These are phyloP conservation scores for Poeciliopsis turneri DNA, from an alignment of 2,797 vertebrate species.

Conservation along the genomic window DNA sequence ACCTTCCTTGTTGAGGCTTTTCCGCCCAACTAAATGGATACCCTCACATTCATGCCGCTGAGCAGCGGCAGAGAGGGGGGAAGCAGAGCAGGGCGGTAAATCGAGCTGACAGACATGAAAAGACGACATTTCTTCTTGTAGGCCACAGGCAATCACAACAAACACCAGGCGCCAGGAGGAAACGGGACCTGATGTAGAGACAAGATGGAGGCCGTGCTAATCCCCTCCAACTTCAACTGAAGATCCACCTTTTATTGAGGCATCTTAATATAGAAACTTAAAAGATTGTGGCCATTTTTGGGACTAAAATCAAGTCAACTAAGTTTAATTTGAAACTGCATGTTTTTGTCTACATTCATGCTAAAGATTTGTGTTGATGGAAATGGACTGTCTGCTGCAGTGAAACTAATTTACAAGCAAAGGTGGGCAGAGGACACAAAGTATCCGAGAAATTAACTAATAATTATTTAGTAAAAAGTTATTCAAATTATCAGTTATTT, in stretches of 20 bases:
- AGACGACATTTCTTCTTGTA: constrained; percentile 61
- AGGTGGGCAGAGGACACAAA: too few species aligned
- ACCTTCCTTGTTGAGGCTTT: constrained; percentile 53
- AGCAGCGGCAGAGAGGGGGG: constrained; percentile 20
- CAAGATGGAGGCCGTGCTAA: constrained; percentile 19
- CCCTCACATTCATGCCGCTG: constrained; percentile 28
- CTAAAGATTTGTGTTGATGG: background rate
- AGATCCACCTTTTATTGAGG: background rate
- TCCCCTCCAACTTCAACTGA: background rate
- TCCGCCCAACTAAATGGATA: constrained; percentile 47
- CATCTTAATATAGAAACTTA: background rate
- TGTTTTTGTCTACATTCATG: background rate
- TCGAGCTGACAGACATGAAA: constrained; percentile 45
- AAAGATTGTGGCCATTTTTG: background rate
- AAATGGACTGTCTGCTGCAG: too few species aligned
- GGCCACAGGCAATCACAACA: constrained; percentile 63
- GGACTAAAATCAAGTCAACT: background rate
- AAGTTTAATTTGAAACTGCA: background rate
- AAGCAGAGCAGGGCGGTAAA: background rate
- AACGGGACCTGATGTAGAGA: constrained; percentile 42
- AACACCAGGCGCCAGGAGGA: constrained; percentile 48
- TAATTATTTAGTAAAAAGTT: too few species aligned
- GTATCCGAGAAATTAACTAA: too few species aligned
- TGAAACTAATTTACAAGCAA: too few species aligned
- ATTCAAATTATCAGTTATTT: too few species aligned